Base-by-base conservation (phyloP, 2,888 invertebrate genomes). In the Cantharis nigra region DNA sequence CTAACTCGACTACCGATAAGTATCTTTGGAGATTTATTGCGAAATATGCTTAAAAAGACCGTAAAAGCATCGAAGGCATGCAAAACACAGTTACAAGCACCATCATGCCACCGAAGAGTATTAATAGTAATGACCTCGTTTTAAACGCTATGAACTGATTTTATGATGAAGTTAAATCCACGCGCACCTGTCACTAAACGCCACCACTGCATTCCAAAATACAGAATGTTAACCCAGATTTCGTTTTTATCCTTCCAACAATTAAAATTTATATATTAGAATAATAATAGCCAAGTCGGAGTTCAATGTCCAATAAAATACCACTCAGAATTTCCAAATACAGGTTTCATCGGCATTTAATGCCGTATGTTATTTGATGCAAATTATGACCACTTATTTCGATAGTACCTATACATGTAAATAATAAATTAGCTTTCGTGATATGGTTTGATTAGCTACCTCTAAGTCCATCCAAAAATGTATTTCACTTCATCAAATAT, bases 41-140 rank as follows among this genome's bases (percentile, higher is more conserved):
- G 23, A 67, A 26, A 23, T 67, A 67, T 67, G 23, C 13, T 67
- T 20, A 67, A 49, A 33, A 49, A n/a, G 49, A 49, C n/a, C 49
- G 49, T 33, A 33, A 33, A 33, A 33, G 33, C 33, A 33, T 49
- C 65, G 65, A 67, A 23, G 65, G 23, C 26, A 67, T 67, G 65
- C 65, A 67, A 67, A 23, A 67, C 65, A 65, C 65, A 65, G 65
- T 65, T 65, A 65, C 20, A 9, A 23, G 26, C 70, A 70, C 33
- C 74, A 79, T 69, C 75, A 80, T 75, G 80, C 49, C 49, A 49
- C 49, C n/a, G 49, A 49, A 76, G 79, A 76, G 76, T 81, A 81
- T 80, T 78, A 80, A 81, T 81, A 81, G 81, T 65, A 33, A 33
- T 75, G 79, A 76, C 81, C 80, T 80, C 78, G 74, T 80, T 81